Evolutionary conservation across 2,888 invertebrate species (phyloP).

Genomic region (Spialia ferax): DNA sequence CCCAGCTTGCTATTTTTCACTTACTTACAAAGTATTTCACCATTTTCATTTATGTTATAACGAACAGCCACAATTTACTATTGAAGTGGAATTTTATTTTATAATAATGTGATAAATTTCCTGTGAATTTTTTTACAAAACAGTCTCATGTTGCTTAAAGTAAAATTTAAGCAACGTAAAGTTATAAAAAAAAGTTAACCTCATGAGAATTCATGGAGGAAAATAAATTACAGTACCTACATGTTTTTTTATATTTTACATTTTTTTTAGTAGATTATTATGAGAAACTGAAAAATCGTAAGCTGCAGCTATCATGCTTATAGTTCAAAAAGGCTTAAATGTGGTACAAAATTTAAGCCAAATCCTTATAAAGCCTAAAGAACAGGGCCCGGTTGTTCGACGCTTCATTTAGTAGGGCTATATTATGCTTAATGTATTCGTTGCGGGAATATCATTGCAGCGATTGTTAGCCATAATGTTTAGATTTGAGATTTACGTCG

Average conservation of each 20-base stretch:
- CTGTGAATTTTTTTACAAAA: too few relatives aligned
- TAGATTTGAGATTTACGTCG: conserved; percentile 10
- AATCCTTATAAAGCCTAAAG: conserved; percentile 62
- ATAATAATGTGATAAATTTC: too few relatives aligned
- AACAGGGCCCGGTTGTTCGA: conserved; percentile 62
- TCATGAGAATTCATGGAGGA: too few relatives aligned
- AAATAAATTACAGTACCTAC: too few relatives aligned
- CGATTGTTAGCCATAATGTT: conserved; percentile 22
- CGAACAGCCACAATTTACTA: background rate
- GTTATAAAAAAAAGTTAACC: too few relatives aligned
- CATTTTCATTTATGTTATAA: background rate
- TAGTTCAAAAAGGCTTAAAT: conserved; percentile 67
- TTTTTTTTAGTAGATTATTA: too few relatives aligned
- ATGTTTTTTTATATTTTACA: too few relatives aligned
- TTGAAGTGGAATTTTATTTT: conserved; percentile 7
- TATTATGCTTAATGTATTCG: conserved; percentile 52
- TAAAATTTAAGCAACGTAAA: too few relatives aligned
- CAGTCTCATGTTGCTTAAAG: too few relatives aligned
- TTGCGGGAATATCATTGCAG: conserved; percentile 49
- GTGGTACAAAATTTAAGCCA: conserved; percentile 72
- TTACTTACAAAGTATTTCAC: background rate
- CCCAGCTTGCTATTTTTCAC: conserved; percentile 62
- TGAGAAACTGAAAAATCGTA: conserved; percentile 56
- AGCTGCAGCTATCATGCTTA: conserved; percentile 70
- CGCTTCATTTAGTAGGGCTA: conserved; percentile 60